Evolutionary conservation across 2,113 vertebrate genomes (phyloP), one percentile per base, ranked within the genome.

Genomic region (Erythrocercus mccallii): DNA sequence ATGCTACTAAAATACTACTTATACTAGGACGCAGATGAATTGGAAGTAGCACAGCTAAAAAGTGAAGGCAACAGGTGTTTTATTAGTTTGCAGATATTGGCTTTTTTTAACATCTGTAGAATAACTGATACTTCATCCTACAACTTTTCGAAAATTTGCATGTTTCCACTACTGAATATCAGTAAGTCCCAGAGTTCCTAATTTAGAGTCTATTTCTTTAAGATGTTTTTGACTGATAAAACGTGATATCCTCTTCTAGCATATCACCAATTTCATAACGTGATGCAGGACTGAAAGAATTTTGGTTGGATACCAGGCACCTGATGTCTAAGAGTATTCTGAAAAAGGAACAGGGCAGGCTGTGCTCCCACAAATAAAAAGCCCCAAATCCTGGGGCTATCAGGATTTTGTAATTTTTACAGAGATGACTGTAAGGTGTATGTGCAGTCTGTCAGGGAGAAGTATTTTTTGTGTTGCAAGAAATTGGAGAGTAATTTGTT

Each of bases 51-150:
- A 66, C 28, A 68, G 85, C 95, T 97, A 96, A 98, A 98, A 95
- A 95, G 86, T 87, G 90, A 88, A 95, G 74, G 64, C 79, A 97
- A 95, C 97, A 98, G 97, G 97, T 98, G 98, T 95, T 97, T 97
- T 94, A 93, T 96, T 96, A 97, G 96, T 82, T 86, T 90, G 88
- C 81, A 94, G 88, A 95, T 87, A 84, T 45, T 94, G 86, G 73
- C 44, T 86, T 96, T 96, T 97, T 97, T 86, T 77, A 92, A 62
- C 88, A 83, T 80, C 78, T 90, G 45, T 91, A 81, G 81, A 91
- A 92, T 94, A 96, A 72, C 85, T 65, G 82, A 90, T 92, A 81
- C 58, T 81, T 91, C 45, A 58, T 70, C 88, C 90, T 95, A 92
- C 96, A 96, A 92, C 81, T 68, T 95, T 61, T 74, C 81, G 68